Base-by-base conservation (phyloP, 2,113 vertebrate species). In the Epinephelus lanceolatus region DNA sequence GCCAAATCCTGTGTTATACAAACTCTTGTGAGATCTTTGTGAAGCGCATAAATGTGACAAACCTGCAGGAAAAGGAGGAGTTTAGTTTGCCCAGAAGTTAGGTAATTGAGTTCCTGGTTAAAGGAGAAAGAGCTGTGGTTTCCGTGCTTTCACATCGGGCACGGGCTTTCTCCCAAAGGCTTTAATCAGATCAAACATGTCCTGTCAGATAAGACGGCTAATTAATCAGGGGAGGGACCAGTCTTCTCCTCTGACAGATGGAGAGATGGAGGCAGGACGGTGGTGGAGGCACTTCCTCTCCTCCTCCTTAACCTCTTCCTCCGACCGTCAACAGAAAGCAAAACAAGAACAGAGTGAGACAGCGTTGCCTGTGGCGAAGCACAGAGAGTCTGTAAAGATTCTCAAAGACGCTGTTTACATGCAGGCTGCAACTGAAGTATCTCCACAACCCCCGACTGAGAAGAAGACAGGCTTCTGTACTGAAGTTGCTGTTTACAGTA, bases 141-240 rank as follows among this genome's bases (percentile, higher is more conserved):
- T 87, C 55, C 37, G 59, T 60, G 65, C 75, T 78, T 86, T 80
- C 51, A 71, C 76, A 19, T 62, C 18, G 51, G 80, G 81, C 49
- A 78, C 21, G 69, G 53, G 68, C 76, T 83, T 86, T 76, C 70
- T 89, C 81, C 87, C 88, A n/a, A 61, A 83, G 86, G 91, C 88
- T 92, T 92, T 92, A 92, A 93, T 93, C 91, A 87, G 90, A 92
- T 94, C 92, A 86, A 92, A 92, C 87, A 76, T 86, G 93, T 91
- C 90, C 91, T 90, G 90, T 92, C 90, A 84, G 89, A 94, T 92
- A 93, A 91, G 89, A 85, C 67, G 66, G 88, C 90, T 93, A 92
- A 94, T 94, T 92, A 94, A 91, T 94, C 91, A 88, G 84, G 65
- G 81, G 86, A 86, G 82, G 82, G 86, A 85, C 72, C 86, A 8